These are phyloP conservation scores for Apodemia duryi DNA, from an alignment of 2,888 invertebrate species.

Conservation along the genomic window DNA sequence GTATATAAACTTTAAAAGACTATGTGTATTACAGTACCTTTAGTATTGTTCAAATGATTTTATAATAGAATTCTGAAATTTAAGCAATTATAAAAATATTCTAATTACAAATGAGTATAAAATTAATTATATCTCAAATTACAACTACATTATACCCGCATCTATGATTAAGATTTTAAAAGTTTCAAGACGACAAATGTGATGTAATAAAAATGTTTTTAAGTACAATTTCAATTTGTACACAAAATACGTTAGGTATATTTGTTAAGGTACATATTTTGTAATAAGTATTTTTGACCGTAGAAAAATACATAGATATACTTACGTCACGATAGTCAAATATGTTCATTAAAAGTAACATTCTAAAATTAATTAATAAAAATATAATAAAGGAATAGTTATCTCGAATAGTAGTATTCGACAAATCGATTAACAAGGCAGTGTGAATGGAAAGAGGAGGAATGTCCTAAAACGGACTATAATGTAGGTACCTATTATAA, in stretches of 20 bases:
- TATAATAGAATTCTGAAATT: not conserved
- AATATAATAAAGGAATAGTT: conserved; percentile 5
- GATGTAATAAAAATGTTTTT: conserved; percentile 1
- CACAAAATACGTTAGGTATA: not conserved
- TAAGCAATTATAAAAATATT: not conserved
- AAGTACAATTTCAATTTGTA: conserved; percentile 12
- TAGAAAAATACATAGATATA: not conserved
- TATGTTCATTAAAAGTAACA: conserved; percentile 7
- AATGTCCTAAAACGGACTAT: conserved; percentile 35
- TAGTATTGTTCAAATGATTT: not conserved
- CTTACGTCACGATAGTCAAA: conserved; percentile 4
- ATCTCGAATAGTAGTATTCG: not conserved
- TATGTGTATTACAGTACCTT: not conserved
- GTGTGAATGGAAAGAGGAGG: conserved; percentile 24
- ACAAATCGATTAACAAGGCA: conserved; percentile 24
- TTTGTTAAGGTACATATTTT: not conserved
- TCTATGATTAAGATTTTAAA: no score
- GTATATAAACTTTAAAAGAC: not conserved
- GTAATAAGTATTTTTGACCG: not conserved
- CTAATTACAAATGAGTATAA: not conserved
- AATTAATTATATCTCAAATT: no score
- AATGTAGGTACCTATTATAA: conserved; percentile 1
- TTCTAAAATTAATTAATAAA: conserved; percentile 7
- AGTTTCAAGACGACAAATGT: not conserved
- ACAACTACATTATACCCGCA: no score